Conservation (phyloP, 2,113 vertebrate species). For the Sebastes schlegelii region DNA sequence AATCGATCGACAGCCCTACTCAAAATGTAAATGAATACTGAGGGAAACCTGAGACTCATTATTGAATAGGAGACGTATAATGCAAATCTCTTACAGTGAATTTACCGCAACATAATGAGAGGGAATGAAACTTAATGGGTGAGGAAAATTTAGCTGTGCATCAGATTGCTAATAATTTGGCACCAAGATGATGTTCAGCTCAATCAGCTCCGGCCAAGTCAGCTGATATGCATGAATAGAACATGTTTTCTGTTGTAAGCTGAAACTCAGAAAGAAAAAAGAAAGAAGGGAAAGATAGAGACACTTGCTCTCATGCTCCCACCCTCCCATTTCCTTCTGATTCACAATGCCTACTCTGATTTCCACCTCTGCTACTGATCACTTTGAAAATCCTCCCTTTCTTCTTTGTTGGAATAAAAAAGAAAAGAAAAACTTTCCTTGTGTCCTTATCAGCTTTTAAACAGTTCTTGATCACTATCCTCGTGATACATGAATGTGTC, state of each 20-base stretch:
- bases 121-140: not conserved
- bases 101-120: conserved; percentile 4
- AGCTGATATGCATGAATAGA: conserved; percentile 13
- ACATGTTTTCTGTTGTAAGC: not conserved
- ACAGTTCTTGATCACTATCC: conserved; percentile 2
- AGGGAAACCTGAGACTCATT: not conserved
- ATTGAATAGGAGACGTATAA: not conserved
- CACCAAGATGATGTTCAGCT: conserved; percentile 40
- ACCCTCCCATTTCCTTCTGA: not conserved
- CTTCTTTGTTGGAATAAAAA: not conserved
- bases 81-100: not conserved
- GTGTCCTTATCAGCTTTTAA: not conserved
- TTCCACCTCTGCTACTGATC: conserved; percentile 23
- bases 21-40: not conserved
- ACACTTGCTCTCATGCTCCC: conserved; percentile 9
- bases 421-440: not conserved
- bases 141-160: conserved; percentile 13
- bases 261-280: conserved; percentile 3
- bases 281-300: not conserved
- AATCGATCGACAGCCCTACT: no score
- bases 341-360: conserved; percentile 1
- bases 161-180: conserved; percentile 19
- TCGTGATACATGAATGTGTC: not conserved
- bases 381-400: not conserved
- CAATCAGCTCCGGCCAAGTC: conserved; percentile 9